Percentiles rank a stretch among this genome's conserved stretches.
These are phyloP conservation scores for Ctenicera cuprea DNA, from an alignment of 2,888 invertebrate species.

Conservation along the genomic window DNA sequence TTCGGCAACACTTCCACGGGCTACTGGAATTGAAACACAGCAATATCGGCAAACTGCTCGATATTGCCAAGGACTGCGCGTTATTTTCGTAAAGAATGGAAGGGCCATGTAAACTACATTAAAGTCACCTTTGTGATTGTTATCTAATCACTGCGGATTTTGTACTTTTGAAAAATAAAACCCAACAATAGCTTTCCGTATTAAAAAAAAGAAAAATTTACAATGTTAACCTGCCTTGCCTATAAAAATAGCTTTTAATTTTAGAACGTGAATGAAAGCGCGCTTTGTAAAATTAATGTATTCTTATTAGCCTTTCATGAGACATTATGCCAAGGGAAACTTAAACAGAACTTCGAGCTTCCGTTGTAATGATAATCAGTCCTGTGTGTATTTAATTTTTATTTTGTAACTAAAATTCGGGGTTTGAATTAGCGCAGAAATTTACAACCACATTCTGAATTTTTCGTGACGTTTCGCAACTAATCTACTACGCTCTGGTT, in stretches of 20 bases:
- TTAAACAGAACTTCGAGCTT: conserved; percentile 1
- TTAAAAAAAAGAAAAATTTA: background rate
- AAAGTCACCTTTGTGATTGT: conserved; percentile 1
- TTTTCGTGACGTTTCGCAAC: too few relatives aligned
- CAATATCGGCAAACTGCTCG: conserved; percentile 55
- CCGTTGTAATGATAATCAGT: background rate
- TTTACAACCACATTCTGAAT: too few relatives aligned
- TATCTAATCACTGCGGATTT: conserved; percentile 1
- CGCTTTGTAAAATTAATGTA: background rate
- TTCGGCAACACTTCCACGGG: conserved; percentile 43
- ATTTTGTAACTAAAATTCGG: too few relatives aligned
- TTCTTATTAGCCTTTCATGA: conserved; percentile 11
- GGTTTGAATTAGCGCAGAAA: too few relatives aligned
- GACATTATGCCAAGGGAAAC: background rate
- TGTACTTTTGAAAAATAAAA: background rate
- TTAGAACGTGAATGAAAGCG: background rate
- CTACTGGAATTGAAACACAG: conserved; percentile 48
- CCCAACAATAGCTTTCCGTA: background rate
- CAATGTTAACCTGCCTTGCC: background rate
- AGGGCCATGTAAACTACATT: conserved; percentile 23
- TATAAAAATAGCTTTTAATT: background rate
- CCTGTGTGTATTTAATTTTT: too few relatives aligned
- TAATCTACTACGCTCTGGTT: too few relatives aligned
- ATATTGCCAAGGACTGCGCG: conserved; percentile 53
- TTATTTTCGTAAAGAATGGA: conserved; percentile 36